Evolutionary conservation across 2,113 vertebrate species (phyloP), one percentile per base, ranked within the genome.

Genomic region (Circaetus gallicus): DNA sequence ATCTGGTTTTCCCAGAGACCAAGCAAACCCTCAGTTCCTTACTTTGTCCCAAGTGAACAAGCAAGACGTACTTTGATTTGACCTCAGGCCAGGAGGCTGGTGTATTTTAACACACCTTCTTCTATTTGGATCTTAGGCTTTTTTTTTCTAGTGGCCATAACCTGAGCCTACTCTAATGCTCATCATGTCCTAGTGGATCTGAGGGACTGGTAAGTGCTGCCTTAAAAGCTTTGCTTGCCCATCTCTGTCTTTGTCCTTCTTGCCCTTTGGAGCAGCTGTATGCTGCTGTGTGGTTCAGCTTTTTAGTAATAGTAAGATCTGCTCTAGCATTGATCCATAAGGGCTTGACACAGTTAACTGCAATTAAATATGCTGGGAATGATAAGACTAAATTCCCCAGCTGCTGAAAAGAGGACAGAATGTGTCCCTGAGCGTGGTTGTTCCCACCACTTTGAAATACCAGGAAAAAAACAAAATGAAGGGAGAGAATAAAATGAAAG

Each of bases 291-390:
- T 10, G 20, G 25, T 63, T 95, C 86, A 85, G 78, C 55, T 93
- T 85, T 93, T 81, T 77, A 80, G 71, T 40, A 76, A 50, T 3
- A 73, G n/a, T 42, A 83, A 56, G 76, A 90, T 67, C 74, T 91
- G 56, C 55, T 92, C 66, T 71, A 79, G 42, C 90, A 92, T 47
- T 94, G 92, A 96, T 93, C 94, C 28, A 5, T 62, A 93, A 72
- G 66, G 87, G 78, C 81, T 73, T 80, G 67, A 89, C 80, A 89
- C 45, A 73, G 73, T 56, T 95, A 93, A 94, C 32, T 93, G 83
- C 78, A 77, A 90, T 90, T 87, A 91, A 91, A 90, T 92, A 90
- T 91, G 74, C 74, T 86, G 78, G 42, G 47, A 92, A 82, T 82
- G 52, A 65, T 58, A 95, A 77, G 66, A 73, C 53, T 85, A 72